Conservation (phyloP, 2,888 invertebrate species). For the Caenorhabditis virilis region DNA sequence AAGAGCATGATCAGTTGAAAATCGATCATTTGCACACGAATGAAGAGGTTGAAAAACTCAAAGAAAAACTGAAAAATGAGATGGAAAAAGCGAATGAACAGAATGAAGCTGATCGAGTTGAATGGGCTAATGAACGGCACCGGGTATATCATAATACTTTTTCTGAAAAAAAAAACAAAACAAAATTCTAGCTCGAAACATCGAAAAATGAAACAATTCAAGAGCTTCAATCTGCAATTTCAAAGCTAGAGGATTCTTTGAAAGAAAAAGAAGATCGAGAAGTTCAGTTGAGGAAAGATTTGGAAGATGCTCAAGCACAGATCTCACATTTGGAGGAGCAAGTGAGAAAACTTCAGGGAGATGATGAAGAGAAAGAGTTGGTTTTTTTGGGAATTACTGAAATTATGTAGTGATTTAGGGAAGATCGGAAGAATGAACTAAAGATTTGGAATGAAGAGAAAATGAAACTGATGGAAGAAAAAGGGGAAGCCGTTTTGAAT, state of each 20-base stretch:
- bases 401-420: no score
- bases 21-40: constrained; percentile 18
- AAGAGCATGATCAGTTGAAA: constrained; percentile 37
- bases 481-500: constrained; percentile 28
- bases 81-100: constrained; percentile 31
- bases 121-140: constrained; percentile 18
- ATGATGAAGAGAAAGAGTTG: constrained; percentile 26
- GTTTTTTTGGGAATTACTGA: background rate
- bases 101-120: constrained; percentile 25
- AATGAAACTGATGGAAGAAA: constrained; percentile 27
- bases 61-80: constrained; percentile 27
- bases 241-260: constrained; percentile 30
- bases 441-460: constrained; percentile 25
- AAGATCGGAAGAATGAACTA: constrained; percentile 30
- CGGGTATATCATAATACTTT: constrained; percentile 1
- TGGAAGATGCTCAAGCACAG: constrained; percentile 28
- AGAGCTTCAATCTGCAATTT: constrained; percentile 30
- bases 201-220: constrained; percentile 17
- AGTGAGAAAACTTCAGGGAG: constrained; percentile 9
- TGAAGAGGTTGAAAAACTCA: constrained; percentile 19
- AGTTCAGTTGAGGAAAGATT: constrained; percentile 11
- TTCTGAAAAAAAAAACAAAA: constrained; percentile 1
- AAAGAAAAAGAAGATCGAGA: constrained; percentile 36
- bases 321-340: constrained; percentile 16
- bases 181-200: constrained; percentile 34